Conservation (phyloP, 2,113 vertebrate species). For the Helogale parvula region DNA sequence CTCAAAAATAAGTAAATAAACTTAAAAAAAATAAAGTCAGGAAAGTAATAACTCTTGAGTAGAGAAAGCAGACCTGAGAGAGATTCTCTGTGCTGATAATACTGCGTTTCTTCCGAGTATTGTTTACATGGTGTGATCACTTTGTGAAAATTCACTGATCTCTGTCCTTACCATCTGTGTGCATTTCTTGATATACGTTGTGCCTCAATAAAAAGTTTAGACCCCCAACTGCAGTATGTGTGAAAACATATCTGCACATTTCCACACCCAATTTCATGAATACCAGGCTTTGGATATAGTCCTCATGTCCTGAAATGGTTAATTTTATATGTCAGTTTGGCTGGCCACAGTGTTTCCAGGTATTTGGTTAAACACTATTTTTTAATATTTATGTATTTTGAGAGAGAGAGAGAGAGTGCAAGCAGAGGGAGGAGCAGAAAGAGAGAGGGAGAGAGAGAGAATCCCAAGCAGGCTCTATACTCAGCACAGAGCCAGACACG, state of each 20-base stretch:
- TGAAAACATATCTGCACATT: not conserved
- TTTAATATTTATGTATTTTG: no score
- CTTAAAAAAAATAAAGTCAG: no score
- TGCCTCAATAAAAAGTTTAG: not conserved
- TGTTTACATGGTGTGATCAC: not conserved
- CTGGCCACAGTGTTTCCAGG: not conserved
- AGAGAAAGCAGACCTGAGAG: not conserved
- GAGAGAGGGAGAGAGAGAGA: no score
- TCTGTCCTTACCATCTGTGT: not conserved
- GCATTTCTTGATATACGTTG: not conserved
- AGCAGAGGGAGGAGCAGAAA: no score
- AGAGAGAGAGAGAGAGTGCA: no score
- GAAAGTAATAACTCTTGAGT: not conserved
- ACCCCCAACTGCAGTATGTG: not conserved
- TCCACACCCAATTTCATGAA: not conserved
- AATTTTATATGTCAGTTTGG: not conserved
- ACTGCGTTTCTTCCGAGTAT: not conserved
- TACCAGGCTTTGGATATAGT: not conserved
- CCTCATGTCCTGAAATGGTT: not conserved
- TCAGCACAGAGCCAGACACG: no score
- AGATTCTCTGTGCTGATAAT: not conserved
- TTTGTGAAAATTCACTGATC: not conserved
- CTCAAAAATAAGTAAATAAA: no score
- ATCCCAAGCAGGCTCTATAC: no score
- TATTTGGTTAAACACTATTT: not conserved